These are phyloP conservation scores for Atherinomorus stipes DNA, from an alignment of 2,113 vertebrate genomes.

Conservation along the genomic window DNA sequence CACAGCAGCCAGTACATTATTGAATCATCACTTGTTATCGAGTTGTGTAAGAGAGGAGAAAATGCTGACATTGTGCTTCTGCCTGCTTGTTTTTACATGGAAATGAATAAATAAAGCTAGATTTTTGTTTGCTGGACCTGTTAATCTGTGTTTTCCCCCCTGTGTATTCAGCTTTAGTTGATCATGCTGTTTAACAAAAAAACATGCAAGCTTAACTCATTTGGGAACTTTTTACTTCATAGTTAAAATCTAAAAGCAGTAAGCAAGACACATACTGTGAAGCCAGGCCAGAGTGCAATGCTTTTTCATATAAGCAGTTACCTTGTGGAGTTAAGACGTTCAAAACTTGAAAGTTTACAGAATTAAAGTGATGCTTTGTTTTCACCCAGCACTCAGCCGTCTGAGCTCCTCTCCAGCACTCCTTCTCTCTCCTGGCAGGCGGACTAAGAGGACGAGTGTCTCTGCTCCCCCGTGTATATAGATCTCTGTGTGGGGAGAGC, in stretches of 20 bases:
- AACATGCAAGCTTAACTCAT: conserved; percentile 54
- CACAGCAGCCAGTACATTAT: conserved; percentile 5
- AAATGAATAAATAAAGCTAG: background rate
- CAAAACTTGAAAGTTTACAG: conserved; percentile 61
- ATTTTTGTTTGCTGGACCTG: background rate
- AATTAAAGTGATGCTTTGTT: conserved; percentile 51
- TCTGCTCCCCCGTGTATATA: conserved; percentile 70
- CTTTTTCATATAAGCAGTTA: conserved; percentile 65
- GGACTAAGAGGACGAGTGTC: conserved; percentile 69
- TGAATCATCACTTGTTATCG: conserved; percentile 29
- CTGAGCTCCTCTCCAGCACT: conserved; percentile 54
- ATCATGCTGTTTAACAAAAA: conserved; percentile 26
- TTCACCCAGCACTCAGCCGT: conserved; percentile 31
- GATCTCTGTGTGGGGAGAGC: conserved; percentile 52
- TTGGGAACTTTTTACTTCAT: conserved; percentile 11
- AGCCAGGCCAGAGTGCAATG: conserved; percentile 52
- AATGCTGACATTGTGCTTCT: conserved; percentile 37
- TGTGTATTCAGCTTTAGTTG: conserved; percentile 2
- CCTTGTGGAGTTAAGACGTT: conserved; percentile 75
- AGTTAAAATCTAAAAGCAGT: conserved; percentile 46
- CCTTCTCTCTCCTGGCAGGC: conserved; percentile 55
- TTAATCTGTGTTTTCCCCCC: background rate
- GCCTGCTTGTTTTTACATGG: background rate
- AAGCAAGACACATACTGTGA: conserved; percentile 62
- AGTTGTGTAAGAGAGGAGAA: conserved; percentile 50